Percentiles rank a stretch among this genome's conserved stretches.
phyloP scores from a whole-genome alignment of 2,888 invertebrate species.

The Leptothorax acervorum region DNA sequence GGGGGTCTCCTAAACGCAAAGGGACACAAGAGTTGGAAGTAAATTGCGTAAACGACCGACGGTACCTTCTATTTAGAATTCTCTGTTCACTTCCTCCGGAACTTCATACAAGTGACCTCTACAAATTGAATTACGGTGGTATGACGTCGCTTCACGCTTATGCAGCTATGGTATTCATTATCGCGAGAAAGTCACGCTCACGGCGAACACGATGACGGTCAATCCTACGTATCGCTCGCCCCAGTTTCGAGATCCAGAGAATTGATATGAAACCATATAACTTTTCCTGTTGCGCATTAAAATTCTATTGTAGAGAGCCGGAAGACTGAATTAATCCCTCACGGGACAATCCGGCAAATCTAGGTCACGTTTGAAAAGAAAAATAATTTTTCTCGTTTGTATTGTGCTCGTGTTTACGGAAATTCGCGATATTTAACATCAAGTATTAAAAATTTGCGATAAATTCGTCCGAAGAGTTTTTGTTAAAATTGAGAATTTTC shows the following conservation, averaged over 20 bases:
- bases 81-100: slow-evolving; percentile 26
- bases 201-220: neutral
- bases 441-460: neutral
- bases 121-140: slow-evolving; percentile 44
- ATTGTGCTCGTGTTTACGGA: neutral
- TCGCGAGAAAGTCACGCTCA: neutral
- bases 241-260: slow-evolving; percentile 3
- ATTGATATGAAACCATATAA: slow-evolving; percentile 31
- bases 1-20: slow-evolving; percentile 10
- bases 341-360: slow-evolving; percentile 22
- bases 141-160: slow-evolving; percentile 5
- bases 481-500: neutral
- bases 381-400: slow-evolving; percentile 9
- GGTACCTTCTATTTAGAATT: slow-evolving; percentile 19
- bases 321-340: slow-evolving; percentile 16
- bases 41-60: slow-evolving; percentile 13
- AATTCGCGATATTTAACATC: slow-evolving; percentile 23
- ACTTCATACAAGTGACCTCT: slow-evolving; percentile 31
- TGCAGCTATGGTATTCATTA: slow-evolving; percentile 5
- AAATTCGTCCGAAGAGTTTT: neutral
- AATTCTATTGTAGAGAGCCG: slow-evolving; percentile 21
- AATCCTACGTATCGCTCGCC: neutral
- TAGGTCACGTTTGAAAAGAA: slow-evolving; percentile 26
- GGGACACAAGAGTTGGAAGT: slow-evolving; percentile 10
- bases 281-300: slow-evolving; percentile 24